A percentile compares a stretch with the other conserved stretches of the same genome.
Conservation (phyloP, 2,888 invertebrate species). For the Scaptomyza tumidula region DNA sequence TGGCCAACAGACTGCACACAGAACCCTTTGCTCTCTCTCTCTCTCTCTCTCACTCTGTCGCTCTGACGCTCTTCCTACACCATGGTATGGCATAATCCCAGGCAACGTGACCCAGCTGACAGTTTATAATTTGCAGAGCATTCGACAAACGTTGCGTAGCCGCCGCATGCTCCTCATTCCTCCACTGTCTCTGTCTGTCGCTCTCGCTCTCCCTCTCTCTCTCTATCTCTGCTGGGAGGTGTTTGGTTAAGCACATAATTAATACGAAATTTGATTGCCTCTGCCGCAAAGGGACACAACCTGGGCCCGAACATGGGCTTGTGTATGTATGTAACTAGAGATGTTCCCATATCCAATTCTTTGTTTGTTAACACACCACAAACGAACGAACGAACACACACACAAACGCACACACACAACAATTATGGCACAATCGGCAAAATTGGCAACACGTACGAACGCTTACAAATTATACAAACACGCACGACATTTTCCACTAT, state of each 20-base stretch:
- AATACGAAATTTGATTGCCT: conserved; percentile 78
- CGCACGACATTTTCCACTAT: neutral
- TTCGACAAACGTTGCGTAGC: conserved; percentile 7
- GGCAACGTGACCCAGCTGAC: conserved; percentile 58
- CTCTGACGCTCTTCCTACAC: conserved; percentile 1
- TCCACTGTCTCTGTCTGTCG: neutral
- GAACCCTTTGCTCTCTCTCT: neutral
- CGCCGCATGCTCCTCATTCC: neutral
- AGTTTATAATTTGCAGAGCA: conserved; percentile 66
- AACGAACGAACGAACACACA: neutral
- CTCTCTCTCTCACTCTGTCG: conserved; percentile 36
- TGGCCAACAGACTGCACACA: conserved; percentile 51
- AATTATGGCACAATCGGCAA: conserved; percentile 5
- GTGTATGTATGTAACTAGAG: conserved; percentile 4
- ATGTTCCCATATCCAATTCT: conserved; percentile 1
- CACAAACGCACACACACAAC: neutral
- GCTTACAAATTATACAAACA: conserved; percentile 4
- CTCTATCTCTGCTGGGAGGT: conserved; percentile 42
- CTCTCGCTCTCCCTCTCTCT: neutral
- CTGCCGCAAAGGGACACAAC: conserved; percentile 65
- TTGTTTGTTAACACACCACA: neutral
- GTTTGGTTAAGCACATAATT: conserved; percentile 78
- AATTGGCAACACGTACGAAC: conserved; percentile 5
- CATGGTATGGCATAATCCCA: conserved; percentile 58
- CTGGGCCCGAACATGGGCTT: neutral